These are phyloP conservation scores for Drepana arcuata DNA, from an alignment of 1,140 invertebrate genomes.

Conservation along the genomic window DNA sequence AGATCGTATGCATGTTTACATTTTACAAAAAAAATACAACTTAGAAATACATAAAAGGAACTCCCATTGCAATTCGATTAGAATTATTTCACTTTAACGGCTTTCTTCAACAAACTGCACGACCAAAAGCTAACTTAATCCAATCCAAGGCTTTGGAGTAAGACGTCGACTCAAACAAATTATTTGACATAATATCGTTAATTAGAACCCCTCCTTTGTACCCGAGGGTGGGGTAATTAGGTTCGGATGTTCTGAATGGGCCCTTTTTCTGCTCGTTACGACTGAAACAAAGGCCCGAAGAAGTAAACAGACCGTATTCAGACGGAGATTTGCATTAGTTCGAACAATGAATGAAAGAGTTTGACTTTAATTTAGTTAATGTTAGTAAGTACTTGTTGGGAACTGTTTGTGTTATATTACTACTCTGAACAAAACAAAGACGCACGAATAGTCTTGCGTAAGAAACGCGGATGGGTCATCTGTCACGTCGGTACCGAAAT, in stretches of 20 bases:
- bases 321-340: conserved; percentile 56
- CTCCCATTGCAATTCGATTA: conserved; percentile 2
- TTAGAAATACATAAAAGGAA: too few species aligned
- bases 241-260: conserved; percentile 66
- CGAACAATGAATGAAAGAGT: conserved; percentile 44
- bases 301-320: conserved; percentile 64
- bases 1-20: too few species aligned
- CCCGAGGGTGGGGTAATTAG: conserved; percentile 61
- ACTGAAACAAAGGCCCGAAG: conserved; percentile 61
- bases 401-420: conserved; percentile 4
- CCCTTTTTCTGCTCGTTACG: conserved; percentile 69
- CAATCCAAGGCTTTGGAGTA: conserved; percentile 57
- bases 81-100: conserved; percentile 22
- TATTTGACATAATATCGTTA: conserved; percentile 72
- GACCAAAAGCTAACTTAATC: conserved; percentile 60
- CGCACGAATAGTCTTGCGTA: too few species aligned
- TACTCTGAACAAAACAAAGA: too few species aligned
- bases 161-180: conserved; percentile 68
- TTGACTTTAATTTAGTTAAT: conserved; percentile 25
- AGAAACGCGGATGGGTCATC: too few species aligned
- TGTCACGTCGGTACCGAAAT: too few species aligned
- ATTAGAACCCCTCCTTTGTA: conserved; percentile 67
- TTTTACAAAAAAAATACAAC: too few species aligned
- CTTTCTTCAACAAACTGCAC: conserved; percentile 53
- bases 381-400: conserved; percentile 8